Base-by-base conservation (phyloP, 2,797 vertebrate species). In the Echiichthys vipera region DNA sequence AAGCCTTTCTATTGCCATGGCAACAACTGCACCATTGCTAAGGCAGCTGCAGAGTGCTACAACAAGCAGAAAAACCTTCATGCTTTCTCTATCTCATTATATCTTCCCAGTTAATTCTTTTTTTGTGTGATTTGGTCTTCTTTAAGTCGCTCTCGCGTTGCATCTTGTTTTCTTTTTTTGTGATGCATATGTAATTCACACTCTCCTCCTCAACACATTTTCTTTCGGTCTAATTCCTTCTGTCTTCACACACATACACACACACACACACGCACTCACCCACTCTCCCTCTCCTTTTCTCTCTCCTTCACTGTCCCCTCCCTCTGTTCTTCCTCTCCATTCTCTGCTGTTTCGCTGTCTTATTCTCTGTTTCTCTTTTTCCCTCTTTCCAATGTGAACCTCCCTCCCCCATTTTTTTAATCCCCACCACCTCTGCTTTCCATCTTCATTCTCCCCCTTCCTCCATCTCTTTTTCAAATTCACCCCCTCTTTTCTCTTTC, bases 21-120 rank as follows among this genome's bases (percentile, higher is more conserved):
- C 89, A 94, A 94, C 93, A 93, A 94, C 93, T 94, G 93, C 93
- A 94, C 90, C 92, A 95, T 93, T 89, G 90, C 93, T 92, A 91
- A 88, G 93, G 92, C 92, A 91, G 89, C 91, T 94, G 92, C 92
- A 90, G 91, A 94, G 89, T 86, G 89, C 87, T 89, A 89, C 87
- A 90, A 92, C 92, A 92, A 92, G 90, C 90, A 87, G 85, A 77
- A 75, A 79, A 88, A 74, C 53, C 87, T 85, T 67, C 42, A 69
- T 79, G 84, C 71, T 64, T 58, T 80, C 73, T 78, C 39, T 51
- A 3, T 73, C 56, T 78, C 66, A 51, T 84, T 59, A 62, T 77
- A 71, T 76, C 72, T 56, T 27, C 37, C n/a, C 29, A 0, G 59
- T 80, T 65, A 22, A 69, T 29, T 64, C 56, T 11, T 14, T 56